Percentiles rank a stretch among this genome's conserved stretches.
phyloP scores from a whole-genome alignment of 2,888 invertebrate species.

The Hypena proboscidalis region DNA sequence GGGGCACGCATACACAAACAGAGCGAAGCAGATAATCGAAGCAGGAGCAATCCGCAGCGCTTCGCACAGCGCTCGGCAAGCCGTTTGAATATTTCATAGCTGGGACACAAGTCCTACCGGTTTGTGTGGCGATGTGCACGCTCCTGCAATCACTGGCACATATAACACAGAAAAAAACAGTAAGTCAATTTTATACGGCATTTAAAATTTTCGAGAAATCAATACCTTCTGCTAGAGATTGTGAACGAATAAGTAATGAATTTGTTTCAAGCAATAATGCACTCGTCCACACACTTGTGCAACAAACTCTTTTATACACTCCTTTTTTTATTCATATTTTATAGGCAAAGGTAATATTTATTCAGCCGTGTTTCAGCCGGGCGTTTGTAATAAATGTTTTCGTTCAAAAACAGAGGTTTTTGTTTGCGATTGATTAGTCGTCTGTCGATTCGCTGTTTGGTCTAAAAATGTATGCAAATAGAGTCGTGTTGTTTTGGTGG shows the following conservation, averaged over 20 bases:
- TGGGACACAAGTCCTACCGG: conserved; percentile 32
- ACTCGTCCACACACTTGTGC: conserved; percentile 22
- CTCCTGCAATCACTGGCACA: conserved; percentile 14
- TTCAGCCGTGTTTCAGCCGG: conserved; percentile 32
- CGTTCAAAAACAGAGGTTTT: conserved; percentile 21
- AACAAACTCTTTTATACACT: conserved; percentile 45
- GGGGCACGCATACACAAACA: conserved; percentile 10
- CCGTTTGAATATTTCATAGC: conserved; percentile 57
- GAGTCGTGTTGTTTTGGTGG: background rate
- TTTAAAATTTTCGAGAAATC: too few relatives aligned
- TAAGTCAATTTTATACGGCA: conserved; percentile 8
- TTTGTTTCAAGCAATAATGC: conserved; percentile 41
- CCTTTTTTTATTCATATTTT: too few relatives aligned
- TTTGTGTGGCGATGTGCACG: conserved; percentile 27
- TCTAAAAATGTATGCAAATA: conserved; percentile 21
- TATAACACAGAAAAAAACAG: conserved; percentile 9
- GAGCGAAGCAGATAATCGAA: conserved; percentile 25
- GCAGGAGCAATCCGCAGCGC: conserved; percentile 18
- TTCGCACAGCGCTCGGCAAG: conserved; percentile 25
- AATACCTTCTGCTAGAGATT: too few relatives aligned
- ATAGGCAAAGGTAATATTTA: conserved; percentile 49
- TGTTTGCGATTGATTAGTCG: conserved; percentile 34
- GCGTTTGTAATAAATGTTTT: conserved; percentile 38
- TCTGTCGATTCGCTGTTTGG: conserved; percentile 11
- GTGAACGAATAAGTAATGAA: too few relatives aligned